Base-by-base conservation (phyloP, 1,140 invertebrate genomes). In the Lepidurus packardi region DNA sequence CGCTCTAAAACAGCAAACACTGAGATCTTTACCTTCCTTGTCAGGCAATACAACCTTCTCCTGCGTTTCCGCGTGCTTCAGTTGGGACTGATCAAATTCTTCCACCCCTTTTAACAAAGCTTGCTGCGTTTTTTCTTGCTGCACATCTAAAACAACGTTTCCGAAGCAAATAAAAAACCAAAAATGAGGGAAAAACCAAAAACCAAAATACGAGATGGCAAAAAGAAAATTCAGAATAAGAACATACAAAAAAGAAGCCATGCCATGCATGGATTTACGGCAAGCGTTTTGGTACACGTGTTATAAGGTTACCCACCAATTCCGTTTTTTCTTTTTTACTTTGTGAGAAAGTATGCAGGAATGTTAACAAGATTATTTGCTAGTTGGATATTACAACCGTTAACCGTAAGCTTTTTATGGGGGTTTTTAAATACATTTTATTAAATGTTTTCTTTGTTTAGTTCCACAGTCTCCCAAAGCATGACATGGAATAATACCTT, bases 11-110 rank as follows among this genome's bases (percentile, higher is more conserved):
- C 16, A 9, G n/a, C 25, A 45, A 77, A 25, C 25, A 25, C 24
- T 65, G 75, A 45, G 21, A 77, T 45, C 43, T 85, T 86, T 89
- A 98, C 95, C 94, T 88, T 95, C 93, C 90, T 96, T 95, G 84
- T 95, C 94, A 73, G 96, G 96, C 82, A 98, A 89, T 73, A 93
- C 90, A 85, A 96, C 95, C 85, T 98, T 98, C 85, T 97, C 95
- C 82, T 94, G 89, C 44, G 95, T 97, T 85, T 95, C 92, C 34
- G 94, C 94, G 84, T 95, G 95, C 86, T 97, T 97, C 84, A 98
- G 86, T 84, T 91, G 91, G 79, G 87, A 89, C 73, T 91, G 87
- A 84, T 95, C 91, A 83, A 96, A 96, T 79, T 88, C 89, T 84
- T 94, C 92, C 81, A 96, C 94, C 74, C 93, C 92, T 82, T 92